A percentile compares a stretch with the other conserved stretches of the same genome.
Conservation (phyloP, 2,113 vertebrate species). For the Bubo blakistoni region DNA sequence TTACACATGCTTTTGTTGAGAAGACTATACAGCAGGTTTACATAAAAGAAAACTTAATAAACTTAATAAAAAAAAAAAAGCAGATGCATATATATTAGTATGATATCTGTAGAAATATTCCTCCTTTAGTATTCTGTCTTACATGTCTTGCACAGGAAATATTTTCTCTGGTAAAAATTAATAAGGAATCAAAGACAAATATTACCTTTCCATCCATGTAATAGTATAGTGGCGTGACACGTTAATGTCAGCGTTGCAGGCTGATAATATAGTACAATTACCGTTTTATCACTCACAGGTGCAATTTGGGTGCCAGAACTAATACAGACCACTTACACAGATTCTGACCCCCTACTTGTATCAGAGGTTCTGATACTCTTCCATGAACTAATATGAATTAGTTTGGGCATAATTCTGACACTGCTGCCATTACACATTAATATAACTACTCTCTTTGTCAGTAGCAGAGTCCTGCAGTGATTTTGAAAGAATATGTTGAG, state of each 20-base stretch:
- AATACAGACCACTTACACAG: neutral
- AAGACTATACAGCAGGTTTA: neutral
- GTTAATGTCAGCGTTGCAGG: neutral
- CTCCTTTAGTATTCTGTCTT: neutral
- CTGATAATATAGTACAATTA: neutral
- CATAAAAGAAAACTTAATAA: neutral
- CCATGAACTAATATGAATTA: neutral
- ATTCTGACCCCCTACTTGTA: neutral
- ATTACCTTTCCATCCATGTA: neutral
- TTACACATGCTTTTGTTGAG: neutral
- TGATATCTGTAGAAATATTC: neutral
- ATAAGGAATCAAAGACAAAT: slow-evolving; percentile 16
- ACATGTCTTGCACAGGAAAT: neutral
- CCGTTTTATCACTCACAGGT: neutral
- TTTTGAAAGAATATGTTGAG: neutral
- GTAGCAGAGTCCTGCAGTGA: neutral
- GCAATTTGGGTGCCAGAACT: slow-evolving; percentile 9
- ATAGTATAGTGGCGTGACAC: neutral
- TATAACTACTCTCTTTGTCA: neutral
- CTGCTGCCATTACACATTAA: neutral
- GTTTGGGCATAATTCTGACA: neutral
- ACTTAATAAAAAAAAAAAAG: neutral
- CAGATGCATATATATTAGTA: neutral
- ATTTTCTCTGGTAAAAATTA: slow-evolving; percentile 14
- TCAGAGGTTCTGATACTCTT: neutral